Conservation (phyloP, 2,797 vertebrate genomes). For the Syndactyla subalaris region DNA sequence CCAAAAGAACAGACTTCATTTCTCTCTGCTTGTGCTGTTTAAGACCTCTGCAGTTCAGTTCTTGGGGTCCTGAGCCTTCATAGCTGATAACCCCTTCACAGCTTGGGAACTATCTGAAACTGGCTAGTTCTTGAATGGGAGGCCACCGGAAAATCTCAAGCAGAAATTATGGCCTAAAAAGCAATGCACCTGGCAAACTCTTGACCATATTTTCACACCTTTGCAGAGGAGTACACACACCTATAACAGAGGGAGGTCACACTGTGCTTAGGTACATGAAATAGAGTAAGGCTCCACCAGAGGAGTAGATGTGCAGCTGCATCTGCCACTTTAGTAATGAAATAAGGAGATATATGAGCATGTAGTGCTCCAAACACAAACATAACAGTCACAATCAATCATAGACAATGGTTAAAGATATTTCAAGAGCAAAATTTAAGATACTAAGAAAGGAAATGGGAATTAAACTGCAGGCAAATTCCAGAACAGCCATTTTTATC, state of each 20-base stretch:
- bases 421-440: neutral
- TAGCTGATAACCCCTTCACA: neutral
- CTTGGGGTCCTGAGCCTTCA: neutral
- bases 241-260: neutral
- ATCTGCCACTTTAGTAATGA: neutral
- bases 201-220: neutral
- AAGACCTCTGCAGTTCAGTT: neutral
- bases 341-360: neutral
- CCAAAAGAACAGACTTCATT: neutral
- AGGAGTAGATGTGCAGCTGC: neutral
- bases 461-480: neutral
- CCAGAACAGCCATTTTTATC: neutral
- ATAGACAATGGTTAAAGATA: neutral
- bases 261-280: neutral
- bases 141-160: neutral
- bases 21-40: neutral
- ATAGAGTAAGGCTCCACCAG: neutral
- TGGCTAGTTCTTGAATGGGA: neutral
- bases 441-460: neutral
- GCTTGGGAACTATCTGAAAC: neutral
- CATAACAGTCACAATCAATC: neutral
- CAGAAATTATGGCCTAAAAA: neutral
- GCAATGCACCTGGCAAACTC: neutral
- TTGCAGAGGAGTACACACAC: accelerated
- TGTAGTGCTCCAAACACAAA: neutral